Base-by-base conservation (phyloP, 2,797 vertebrate genomes). In the Acrocephalus scirpaceus region DNA sequence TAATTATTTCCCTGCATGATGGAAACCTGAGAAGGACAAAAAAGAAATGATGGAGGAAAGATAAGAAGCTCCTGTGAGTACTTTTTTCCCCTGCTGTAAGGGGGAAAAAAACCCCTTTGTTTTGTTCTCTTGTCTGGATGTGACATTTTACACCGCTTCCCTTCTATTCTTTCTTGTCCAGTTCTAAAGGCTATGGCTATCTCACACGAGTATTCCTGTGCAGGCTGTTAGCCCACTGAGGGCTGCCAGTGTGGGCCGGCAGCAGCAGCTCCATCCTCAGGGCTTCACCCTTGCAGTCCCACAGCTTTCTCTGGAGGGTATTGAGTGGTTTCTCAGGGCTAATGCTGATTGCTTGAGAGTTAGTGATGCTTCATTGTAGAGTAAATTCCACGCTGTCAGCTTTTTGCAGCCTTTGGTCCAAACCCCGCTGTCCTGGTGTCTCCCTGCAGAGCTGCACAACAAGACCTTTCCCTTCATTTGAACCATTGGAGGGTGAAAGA, bases 401-500 rank as follows among this genome's bases (percentile, higher is more conserved):
- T 69, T 72, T 78, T 74, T 0, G 3, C 16, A 62, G 48, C 51
- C 65, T 54, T 72, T 44, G 51, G 62, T 42, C 40, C 60, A 71
- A 65, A 54, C 34, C 10, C 47, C 0, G 0, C 23, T 0, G 2
- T 60, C 83, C 53, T 1, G 2, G 22, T 36, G 48, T 19, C 13
- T 62, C 73, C 22, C 21, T 23, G 38, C 50, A 26, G 23, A 44
- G 36, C 26, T 19, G 45, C 25, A 15, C 10, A 8, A 7, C 36
- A 40, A 75, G 13, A 51, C 23, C 26, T 38, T 82, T 73, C 27
- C 0, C 4, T 73, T 78, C 22, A 7, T 44, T 51, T 36, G 44
- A 67, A 36, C 29, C 53, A 23, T 1, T 50, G 65, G 19, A 71
- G 44, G 15, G 20, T 53, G 50, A 73, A 89, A 89, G 30, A 47